These are phyloP conservation scores for Tetramorium bicarinatum DNA, from an alignment of 2,888 invertebrate species.

Conservation along the genomic window DNA sequence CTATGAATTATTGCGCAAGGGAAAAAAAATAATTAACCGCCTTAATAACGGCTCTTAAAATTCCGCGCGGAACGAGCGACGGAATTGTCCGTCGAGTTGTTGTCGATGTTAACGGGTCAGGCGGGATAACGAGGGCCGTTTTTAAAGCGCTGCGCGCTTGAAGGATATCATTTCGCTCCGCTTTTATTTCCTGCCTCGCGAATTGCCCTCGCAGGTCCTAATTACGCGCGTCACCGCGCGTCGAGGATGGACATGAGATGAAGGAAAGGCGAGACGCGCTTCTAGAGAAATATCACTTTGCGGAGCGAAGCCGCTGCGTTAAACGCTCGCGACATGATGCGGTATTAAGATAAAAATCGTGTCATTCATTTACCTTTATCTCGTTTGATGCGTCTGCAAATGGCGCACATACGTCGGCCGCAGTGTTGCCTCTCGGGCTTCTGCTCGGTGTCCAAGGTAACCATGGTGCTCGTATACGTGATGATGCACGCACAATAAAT, in stretches of 20 bases:
- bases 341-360: slow-evolving; percentile 46
- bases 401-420: slow-evolving; percentile 85
- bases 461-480: slow-evolving; percentile 78
- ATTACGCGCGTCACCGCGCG: slow-evolving; percentile 1
- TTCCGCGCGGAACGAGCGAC: slow-evolving; percentile 44
- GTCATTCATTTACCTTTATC: slow-evolving; percentile 83
- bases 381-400: slow-evolving; percentile 85
- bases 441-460: slow-evolving; percentile 85
- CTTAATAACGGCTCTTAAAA: slow-evolving; percentile 64
- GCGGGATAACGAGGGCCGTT: slow-evolving; percentile 41
- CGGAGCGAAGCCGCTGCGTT: background rate
- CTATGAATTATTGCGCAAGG: slow-evolving; percentile 57
- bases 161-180: background rate
- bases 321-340: slow-evolving; percentile 30
- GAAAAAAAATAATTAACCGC: slow-evolving; percentile 61
- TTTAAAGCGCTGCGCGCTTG: background rate
- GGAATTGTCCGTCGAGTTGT: slow-evolving; percentile 50
- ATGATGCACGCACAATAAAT: slow-evolving; percentile 47
- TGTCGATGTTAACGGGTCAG: slow-evolving; percentile 43
- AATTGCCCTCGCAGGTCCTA: background rate
- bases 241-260: background rate
- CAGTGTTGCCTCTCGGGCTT: slow-evolving; percentile 85
- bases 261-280: background rate
- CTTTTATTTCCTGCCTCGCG: slow-evolving; percentile 15
- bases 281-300: background rate